Evolutionary conservation across 1,140 invertebrate genomes (phyloP).

Genomic region (Condylostylus longicornis): DNA sequence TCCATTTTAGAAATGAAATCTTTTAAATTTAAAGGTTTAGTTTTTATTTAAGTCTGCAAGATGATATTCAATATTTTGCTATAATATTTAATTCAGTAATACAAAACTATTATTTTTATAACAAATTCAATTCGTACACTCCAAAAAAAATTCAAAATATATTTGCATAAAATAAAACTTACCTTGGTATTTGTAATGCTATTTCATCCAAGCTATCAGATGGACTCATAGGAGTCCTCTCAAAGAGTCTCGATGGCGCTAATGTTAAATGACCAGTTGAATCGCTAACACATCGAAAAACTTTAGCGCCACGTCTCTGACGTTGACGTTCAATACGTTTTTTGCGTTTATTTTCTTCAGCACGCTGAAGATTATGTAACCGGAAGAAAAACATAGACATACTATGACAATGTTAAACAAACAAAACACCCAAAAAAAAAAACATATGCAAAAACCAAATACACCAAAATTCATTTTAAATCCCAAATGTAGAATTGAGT

Average conservation of each 20-base stretch:
- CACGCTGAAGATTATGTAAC: slow-evolving; percentile 71
- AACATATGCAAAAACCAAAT: too few relatives aligned
- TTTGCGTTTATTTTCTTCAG: slow-evolving; percentile 51
- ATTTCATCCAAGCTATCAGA: slow-evolving; percentile 81
- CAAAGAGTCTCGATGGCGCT: slow-evolving; percentile 64
- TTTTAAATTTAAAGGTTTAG: too few relatives aligned
- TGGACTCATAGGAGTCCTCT: slow-evolving; percentile 63
- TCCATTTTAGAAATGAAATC: too few relatives aligned
- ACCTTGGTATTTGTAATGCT: slow-evolving; percentile 83
- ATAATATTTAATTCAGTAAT: too few relatives aligned
- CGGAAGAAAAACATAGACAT: slow-evolving; percentile 94
- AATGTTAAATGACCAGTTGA: slow-evolving; percentile 39
- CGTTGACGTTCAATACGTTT: slow-evolving; percentile 39
- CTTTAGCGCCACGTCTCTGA: slow-evolving; percentile 30
- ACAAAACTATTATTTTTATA: too few relatives aligned
- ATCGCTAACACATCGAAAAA: slow-evolving; percentile 33
- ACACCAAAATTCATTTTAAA: too few relatives aligned
- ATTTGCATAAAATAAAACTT: slow-evolving; percentile 7
- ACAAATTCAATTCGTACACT: too few relatives aligned
- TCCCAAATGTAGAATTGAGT: too few relatives aligned
- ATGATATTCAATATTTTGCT: too few relatives aligned
- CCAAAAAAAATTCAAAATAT: neutral
- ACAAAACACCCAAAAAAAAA: too few relatives aligned
- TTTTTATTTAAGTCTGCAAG: too few relatives aligned
- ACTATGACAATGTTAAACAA: slow-evolving; percentile 23